Base-by-base conservation (phyloP, 2,113 vertebrate genomes). In the Leuciscus idus region DNA sequence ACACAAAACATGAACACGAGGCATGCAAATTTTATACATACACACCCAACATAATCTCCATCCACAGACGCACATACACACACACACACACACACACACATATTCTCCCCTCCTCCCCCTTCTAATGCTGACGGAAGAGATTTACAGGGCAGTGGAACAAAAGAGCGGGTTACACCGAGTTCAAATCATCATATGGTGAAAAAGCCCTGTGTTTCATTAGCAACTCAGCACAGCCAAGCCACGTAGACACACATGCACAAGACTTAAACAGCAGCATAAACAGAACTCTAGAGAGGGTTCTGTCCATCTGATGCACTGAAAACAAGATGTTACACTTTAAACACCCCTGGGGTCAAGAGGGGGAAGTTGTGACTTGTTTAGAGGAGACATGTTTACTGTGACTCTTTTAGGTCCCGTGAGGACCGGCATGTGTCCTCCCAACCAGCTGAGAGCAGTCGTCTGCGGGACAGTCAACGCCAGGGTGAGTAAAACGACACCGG, bases 401-500 rank as follows among this genome's bases (percentile, higher is more conserved):
- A 66, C 68, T 57, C 21, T 84, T 36, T 72, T 39, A 84, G 85
- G 70, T 80, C 73, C 79, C 78, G 1, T 33, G 57, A 33, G 74
- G 19, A 9, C 72, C 30, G 26, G 46, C 4, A 33, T 74, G 46
- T 12, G 83, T 55, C 26, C 75, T 77, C 75, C 46, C 46, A 55
- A 33, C 75, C 23, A 62, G 82, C 39, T 48, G n/a, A 55, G 66
- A 68, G 64, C n/a, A 4, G 28, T 83, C 59, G 59, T 73, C 50
- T 43, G 50, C n/a, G 28, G 19, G 36, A 28, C 73, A 72, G 26
- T 13, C 19, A 36, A 81, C 21, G 36, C 23, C 76, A 59, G 33
- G n/a, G 66, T 79, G 79, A 83, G 85, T 75, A 85, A 88, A 90
- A 78, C 15, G 73, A 88, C 83, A 85, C 87, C 75, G 70, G 79